phyloP scores from a whole-genome alignment of 2,888 invertebrate species.

The Oegoconia quadripuncta region DNA sequence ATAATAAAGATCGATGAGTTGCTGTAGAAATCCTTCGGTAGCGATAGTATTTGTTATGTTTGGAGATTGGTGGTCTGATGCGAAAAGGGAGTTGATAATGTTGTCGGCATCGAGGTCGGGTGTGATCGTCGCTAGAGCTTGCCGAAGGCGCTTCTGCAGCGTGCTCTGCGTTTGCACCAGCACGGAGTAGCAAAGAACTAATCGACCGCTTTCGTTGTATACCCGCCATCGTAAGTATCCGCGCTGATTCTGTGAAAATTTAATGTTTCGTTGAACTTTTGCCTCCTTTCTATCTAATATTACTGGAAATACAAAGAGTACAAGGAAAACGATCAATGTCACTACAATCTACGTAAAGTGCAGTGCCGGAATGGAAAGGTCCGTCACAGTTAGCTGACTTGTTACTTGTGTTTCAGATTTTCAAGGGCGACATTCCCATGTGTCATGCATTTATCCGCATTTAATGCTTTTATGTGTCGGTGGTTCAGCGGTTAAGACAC shows the following conservation, averaged over 20 bases:
- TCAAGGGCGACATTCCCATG: too few species aligned
- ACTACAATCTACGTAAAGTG: too few species aligned
- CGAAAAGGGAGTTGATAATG: constrained; percentile 7
- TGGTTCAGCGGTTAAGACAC: too few species aligned
- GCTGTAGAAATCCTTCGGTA: constrained; percentile 3
- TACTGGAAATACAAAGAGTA: too few species aligned
- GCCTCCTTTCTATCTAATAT: too few species aligned
- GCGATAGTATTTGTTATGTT: not conserved
- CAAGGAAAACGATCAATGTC: too few species aligned
- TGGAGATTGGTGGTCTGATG: not conserved
- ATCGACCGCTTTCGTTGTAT: constrained; percentile 46
- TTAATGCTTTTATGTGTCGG: too few species aligned
- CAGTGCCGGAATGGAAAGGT: too few species aligned
- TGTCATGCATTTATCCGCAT: too few species aligned
- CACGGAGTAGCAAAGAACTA: constrained; percentile 60
- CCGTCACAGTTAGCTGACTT: too few species aligned
- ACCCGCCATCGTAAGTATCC: constrained; percentile 59
- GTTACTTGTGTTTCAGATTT: too few species aligned
- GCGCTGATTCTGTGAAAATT: constrained; percentile 56
- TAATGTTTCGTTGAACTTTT: too few species aligned
- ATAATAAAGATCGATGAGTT: constrained; percentile 6
- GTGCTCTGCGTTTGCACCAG: constrained; percentile 58
- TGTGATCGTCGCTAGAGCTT: constrained; percentile 34
- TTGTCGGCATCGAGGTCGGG: constrained; percentile 1
- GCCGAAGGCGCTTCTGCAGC: constrained; percentile 41